phyloP scores from a whole-genome alignment of 1,140 invertebrate species.

The Euura lappo region DNA sequence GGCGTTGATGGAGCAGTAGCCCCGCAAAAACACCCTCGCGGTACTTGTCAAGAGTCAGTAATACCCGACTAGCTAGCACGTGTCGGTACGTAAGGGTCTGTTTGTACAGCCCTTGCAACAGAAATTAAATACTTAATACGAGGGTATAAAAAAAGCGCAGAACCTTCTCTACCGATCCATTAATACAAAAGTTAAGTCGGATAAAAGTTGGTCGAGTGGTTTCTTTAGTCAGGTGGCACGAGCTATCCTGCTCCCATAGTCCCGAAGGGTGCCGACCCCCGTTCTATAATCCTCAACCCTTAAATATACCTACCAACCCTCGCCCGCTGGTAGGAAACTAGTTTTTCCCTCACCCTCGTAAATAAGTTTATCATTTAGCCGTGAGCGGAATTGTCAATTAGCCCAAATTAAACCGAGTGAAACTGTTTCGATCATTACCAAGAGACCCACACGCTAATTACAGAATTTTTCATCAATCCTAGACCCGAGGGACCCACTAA shows the following conservation, averaged over 20 bases:
- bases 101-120: background rate
- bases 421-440: no score
- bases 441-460: no score
- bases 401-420: no score
- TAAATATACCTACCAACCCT: background rate
- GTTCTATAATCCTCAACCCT: background rate
- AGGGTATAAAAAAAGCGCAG: background rate
- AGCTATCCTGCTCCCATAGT: background rate
- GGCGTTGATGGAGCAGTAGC: no score
- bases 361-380: no score
- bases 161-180: background rate
- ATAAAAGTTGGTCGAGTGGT: slow-evolving; percentile 1
- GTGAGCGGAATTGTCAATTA: no score
- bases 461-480: no score
- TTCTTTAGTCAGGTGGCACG: slow-evolving; percentile 1
- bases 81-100: background rate
- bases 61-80: no score
- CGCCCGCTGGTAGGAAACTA: background rate
- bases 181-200: slow-evolving; percentile 5
- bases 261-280: background rate
- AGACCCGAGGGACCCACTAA: background rate
- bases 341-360: no score
- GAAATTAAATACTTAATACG: slow-evolving; percentile 3
- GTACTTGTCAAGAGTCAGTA: no score
- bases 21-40: no score